A percentile compares a stretch with the other conserved stretches of the same genome.
phyloP scores from a whole-genome alignment of 2,113 vertebrate genomes.

The Etheostoma spectabile region DNA sequence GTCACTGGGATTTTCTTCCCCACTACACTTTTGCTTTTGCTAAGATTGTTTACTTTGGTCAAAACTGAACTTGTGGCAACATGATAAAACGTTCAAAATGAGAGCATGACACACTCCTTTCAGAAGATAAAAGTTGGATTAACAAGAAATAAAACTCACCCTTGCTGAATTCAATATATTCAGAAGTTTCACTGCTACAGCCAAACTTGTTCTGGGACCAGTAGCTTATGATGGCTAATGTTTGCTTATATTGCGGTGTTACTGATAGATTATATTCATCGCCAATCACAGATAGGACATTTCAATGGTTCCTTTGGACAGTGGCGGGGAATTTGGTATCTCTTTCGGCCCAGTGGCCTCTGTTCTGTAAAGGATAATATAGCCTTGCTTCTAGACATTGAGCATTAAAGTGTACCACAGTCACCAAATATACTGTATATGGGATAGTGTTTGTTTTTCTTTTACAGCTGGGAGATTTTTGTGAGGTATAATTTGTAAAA shows the following conservation, averaged over 20 bases:
- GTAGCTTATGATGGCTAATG: background rate
- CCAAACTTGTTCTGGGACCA: background rate
- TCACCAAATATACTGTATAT: background rate
- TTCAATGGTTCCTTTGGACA: background rate
- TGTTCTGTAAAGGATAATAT: background rate
- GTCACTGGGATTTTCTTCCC: slow-evolving; percentile 48
- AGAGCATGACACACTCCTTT: background rate
- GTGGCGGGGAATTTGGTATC: too few species aligned
- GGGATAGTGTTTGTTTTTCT: background rate
- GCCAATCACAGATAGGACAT: background rate
- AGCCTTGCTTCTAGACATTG: background rate
- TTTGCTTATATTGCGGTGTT: background rate
- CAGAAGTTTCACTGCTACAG: background rate
- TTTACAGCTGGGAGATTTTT: background rate
- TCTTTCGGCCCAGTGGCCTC: background rate
- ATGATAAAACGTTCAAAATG: background rate
- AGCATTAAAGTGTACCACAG: background rate
- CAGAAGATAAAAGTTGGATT: background rate
- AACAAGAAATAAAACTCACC: background rate
- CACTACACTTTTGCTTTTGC: slow-evolving; percentile 42
- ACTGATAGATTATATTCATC: background rate
- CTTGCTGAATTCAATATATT: background rate
- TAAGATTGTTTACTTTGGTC: slow-evolving; percentile 53
- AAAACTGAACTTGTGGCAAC: background rate
- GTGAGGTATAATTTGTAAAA: background rate